phyloP scores from a whole-genome alignment of 2,888 invertebrate genomes.

The Zelleria hepariella region DNA sequence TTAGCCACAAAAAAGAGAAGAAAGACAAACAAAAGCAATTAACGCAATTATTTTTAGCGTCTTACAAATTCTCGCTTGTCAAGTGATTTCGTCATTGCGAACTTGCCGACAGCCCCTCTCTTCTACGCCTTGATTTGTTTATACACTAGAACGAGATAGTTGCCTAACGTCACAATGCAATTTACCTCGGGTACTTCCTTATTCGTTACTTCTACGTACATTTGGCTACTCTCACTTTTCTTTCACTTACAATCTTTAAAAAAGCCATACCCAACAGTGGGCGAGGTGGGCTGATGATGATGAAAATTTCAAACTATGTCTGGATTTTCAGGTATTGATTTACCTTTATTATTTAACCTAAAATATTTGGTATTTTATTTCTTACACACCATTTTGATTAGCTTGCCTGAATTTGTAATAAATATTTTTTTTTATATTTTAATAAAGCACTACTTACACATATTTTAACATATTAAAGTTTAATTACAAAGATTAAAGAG shows the following conservation, averaged over 20 bases:
- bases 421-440: no score
- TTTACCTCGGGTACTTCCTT: conserved; percentile 19
- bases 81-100: conserved; percentile 36
- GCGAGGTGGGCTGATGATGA: no score
- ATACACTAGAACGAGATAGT: conserved; percentile 39
- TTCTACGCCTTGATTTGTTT: conserved; percentile 23
- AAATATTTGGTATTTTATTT: no score
- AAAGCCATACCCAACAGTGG: no score
- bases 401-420: no score
- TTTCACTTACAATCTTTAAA: background rate
- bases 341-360: no score
- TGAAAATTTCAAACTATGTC: no score
- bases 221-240: background rate
- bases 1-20: background rate
- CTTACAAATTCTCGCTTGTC: background rate
- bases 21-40: background rate
- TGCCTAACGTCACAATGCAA: conserved; percentile 38
- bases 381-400: no score
- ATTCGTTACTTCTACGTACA: background rate
- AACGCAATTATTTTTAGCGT: background rate
- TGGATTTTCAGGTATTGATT: no score
- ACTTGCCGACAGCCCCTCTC: conserved; percentile 28
- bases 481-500: background rate
- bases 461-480: no score
- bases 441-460: no score